These are phyloP conservation scores for Deilephila elpenor DNA, from an alignment of 2,888 invertebrate species.

Conservation along the genomic window DNA sequence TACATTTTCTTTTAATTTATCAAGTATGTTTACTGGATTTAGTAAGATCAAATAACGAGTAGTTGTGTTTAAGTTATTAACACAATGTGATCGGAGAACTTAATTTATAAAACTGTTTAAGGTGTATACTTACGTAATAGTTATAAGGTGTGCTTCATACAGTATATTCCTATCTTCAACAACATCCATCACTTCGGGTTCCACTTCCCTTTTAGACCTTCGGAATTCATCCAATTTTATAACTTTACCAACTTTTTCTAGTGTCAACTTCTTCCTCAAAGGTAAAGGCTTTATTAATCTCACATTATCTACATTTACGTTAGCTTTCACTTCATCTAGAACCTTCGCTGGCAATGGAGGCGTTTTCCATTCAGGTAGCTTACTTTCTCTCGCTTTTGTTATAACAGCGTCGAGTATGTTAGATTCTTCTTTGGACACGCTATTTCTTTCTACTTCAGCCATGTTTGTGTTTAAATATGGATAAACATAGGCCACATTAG, in stretches of 20 bases:
- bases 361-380: constrained; percentile 64
- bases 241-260: constrained; percentile 69
- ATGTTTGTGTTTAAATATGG: constrained; percentile 43
- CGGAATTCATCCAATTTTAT: constrained; percentile 60
- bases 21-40: no score
- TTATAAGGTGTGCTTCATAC: constrained; percentile 64
- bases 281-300: constrained; percentile 58
- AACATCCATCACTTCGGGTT: constrained; percentile 10
- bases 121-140: constrained; percentile 63
- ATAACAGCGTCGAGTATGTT: constrained; percentile 31
- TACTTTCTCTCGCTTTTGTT: constrained; percentile 35
- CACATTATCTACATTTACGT: constrained; percentile 61
- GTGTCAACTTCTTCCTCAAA: constrained; percentile 63
- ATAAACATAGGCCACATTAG: constrained; percentile 45
- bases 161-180: not conserved
- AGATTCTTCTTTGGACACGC: constrained; percentile 32
- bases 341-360: constrained; percentile 58
- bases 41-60: no score
- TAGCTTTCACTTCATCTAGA: constrained; percentile 68
- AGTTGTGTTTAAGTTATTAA: no score
- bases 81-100: no score
- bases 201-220: constrained; percentile 54
- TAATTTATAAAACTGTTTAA: no score
- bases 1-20: no score
- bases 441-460: constrained; percentile 37